Conservation (phyloP, 2,888 invertebrate species). For the Rhabditoides inermis region DNA sequence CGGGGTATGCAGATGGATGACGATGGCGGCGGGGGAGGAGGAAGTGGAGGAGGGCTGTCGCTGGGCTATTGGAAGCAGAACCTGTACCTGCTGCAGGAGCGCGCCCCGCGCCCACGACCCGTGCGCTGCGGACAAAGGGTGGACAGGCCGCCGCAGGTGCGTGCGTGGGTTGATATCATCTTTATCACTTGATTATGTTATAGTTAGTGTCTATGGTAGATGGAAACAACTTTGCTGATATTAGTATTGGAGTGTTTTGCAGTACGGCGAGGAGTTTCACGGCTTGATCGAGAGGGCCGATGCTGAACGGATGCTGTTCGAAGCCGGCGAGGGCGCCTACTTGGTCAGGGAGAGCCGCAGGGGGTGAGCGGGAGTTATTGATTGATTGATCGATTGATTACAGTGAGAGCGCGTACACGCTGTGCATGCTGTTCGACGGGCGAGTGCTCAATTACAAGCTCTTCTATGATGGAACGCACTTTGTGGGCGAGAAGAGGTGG, state of each 20-base stretch:
- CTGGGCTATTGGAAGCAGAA: constrained; percentile 43
- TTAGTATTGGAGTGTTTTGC: too few relatives aligned
- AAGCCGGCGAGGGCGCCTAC: constrained; percentile 69
- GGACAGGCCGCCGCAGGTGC: too few relatives aligned
- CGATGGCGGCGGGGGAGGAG: constrained; percentile 3
- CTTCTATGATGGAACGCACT: constrained; percentile 62
- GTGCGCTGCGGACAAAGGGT: constrained; percentile 26
- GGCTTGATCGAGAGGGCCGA: constrained; percentile 74
- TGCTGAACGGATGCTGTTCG: constrained; percentile 57
- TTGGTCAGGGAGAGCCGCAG: constrained; percentile 68
- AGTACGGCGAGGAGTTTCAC: constrained; percentile 62
- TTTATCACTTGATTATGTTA: too few relatives aligned
- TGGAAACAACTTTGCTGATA: too few relatives aligned
- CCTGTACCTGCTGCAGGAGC: constrained; percentile 44
- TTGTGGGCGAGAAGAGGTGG: constrained; percentile 66
- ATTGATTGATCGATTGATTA: background rate
- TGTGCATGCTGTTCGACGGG: constrained; percentile 68
- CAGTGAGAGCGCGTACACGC: constrained; percentile 65
- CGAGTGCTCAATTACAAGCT: constrained; percentile 57
- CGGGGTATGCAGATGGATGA: too few relatives aligned
- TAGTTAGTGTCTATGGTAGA: too few relatives aligned
- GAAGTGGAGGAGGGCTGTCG: constrained; percentile 7
- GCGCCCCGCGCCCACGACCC: constrained; percentile 42
- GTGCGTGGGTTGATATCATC: too few relatives aligned
- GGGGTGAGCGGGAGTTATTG: too few relatives aligned